These are phyloP conservation scores for Hydrotaea diabolus DNA, from an alignment of 2,888 invertebrate species.

Conservation along the genomic window DNA sequence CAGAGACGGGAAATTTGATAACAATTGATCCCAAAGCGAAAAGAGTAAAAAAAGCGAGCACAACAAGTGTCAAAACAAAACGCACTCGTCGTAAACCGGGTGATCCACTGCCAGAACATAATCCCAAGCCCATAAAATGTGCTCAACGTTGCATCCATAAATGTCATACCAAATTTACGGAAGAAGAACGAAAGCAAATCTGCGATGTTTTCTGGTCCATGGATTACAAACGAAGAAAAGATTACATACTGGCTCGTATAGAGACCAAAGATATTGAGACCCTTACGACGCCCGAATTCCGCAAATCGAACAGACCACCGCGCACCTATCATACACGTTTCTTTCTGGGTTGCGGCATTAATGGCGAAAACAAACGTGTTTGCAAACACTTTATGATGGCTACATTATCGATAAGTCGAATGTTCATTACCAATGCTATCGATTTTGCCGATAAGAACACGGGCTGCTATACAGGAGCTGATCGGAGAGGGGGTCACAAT, in stretches of 20 bases:
- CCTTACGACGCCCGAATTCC: constrained; percentile 64
- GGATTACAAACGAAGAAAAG: constrained; percentile 69
- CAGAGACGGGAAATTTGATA: constrained; percentile 51
- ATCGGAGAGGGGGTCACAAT: constrained; percentile 62
- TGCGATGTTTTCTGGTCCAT: constrained; percentile 69
- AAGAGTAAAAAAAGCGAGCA: constrained; percentile 19
- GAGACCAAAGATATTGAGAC: constrained; percentile 66
- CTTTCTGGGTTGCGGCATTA: constrained; percentile 56
- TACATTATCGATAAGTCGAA: constrained; percentile 64
- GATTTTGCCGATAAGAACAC: constrained; percentile 68
- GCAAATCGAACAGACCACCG: constrained; percentile 65
- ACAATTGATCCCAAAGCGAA: constrained; percentile 43
- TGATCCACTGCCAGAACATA: constrained; percentile 57
- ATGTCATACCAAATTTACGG: constrained; percentile 68
- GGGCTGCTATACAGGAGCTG: constrained; percentile 66
- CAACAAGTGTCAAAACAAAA: constrained; percentile 11
- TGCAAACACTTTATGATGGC: constrained; percentile 67
- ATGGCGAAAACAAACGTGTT: constrained; percentile 68
- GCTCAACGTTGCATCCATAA: constrained; percentile 62
- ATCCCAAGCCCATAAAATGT: constrained; percentile 68
- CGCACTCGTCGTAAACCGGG: constrained; percentile 50
- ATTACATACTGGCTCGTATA: constrained; percentile 66
- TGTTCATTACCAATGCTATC: constrained; percentile 65
- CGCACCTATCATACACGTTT: constrained; percentile 66
- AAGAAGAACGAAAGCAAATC: constrained; percentile 67